A percentile compares a stretch with the other conserved stretches of the same genome.
Conservation (phyloP, 2,113 vertebrate genomes). For the Pangasianodon gigas region DNA sequence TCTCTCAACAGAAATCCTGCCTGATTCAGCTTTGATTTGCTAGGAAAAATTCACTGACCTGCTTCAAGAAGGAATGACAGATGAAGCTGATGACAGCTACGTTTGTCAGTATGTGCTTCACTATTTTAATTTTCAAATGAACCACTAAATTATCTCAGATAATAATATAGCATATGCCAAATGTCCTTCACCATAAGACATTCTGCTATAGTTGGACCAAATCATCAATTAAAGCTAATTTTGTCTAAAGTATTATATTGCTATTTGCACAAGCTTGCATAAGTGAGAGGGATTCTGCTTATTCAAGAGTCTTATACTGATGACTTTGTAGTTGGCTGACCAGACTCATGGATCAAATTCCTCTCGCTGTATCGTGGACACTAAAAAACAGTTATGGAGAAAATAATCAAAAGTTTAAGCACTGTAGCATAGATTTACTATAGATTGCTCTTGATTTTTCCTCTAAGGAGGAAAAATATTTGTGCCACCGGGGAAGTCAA, state of each 20-base stretch:
- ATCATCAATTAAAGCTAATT: neutral
- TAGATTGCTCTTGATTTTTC: neutral
- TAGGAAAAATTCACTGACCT: neutral
- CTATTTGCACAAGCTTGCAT: neutral
- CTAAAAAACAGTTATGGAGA: neutral
- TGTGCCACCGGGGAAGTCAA: too few relatives aligned
- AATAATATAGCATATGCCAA: neutral
- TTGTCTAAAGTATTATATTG: neutral
- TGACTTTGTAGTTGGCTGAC: neutral
- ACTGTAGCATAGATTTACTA: constrained; percentile 8
- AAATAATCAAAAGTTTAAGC: constrained; percentile 22
- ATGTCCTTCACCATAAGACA: neutral
- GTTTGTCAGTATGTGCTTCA: neutral
- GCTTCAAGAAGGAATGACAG: neutral
- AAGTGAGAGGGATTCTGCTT: neutral
- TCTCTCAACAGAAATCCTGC: neutral
- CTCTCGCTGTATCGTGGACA: neutral
- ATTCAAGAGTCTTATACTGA: neutral
- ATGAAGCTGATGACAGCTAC: neutral
- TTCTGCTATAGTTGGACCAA: neutral
- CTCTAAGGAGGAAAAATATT: neutral
- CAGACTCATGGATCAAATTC: constrained; percentile 12
- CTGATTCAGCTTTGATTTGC: neutral
- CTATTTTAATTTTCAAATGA: neutral
- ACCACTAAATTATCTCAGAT: neutral